phyloP scores from a whole-genome alignment of 2,113 vertebrate species.

The Lophotis ruficrista region DNA sequence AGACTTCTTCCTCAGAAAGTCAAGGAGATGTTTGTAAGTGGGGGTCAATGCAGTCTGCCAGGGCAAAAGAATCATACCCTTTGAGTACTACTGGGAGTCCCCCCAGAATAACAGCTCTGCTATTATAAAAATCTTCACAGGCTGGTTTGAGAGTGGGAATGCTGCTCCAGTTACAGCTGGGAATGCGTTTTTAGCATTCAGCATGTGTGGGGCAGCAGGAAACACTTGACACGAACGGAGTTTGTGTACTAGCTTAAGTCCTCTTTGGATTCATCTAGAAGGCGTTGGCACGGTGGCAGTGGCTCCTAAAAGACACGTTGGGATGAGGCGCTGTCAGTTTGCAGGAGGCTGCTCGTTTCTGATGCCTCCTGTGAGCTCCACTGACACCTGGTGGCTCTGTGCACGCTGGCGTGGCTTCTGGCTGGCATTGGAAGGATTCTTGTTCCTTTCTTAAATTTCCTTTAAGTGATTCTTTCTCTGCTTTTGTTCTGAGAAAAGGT shows the following conservation, averaged over 20 bases:
- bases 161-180: not conserved
- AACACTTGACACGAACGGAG: not conserved
- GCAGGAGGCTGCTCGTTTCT: rapidly evolving
- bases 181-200: not conserved
- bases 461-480: not conserved
- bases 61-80: not conserved
- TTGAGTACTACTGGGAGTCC: not conserved
- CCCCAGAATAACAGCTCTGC: not conserved
- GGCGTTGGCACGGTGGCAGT: rapidly evolving
- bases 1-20: not conserved
- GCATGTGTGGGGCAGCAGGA: not conserved
- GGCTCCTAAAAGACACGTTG: not conserved
- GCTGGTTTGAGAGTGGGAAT: not conserved
- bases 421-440: rapidly evolving
- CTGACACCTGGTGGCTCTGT: not conserved
- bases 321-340: no score
- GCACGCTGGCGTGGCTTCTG: rapidly evolving
- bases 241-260: not conserved
- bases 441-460: not conserved
- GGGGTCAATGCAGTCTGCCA: not conserved
- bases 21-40: not conserved
- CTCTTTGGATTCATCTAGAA: not conserved
- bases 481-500: not conserved
- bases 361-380: not conserved
- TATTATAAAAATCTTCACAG: not conserved